A percentile compares a stretch with the other conserved stretches of the same genome.
Evolutionary conservation across 2,888 invertebrate species (phyloP).

Genomic region (Cephus nigrinus): DNA sequence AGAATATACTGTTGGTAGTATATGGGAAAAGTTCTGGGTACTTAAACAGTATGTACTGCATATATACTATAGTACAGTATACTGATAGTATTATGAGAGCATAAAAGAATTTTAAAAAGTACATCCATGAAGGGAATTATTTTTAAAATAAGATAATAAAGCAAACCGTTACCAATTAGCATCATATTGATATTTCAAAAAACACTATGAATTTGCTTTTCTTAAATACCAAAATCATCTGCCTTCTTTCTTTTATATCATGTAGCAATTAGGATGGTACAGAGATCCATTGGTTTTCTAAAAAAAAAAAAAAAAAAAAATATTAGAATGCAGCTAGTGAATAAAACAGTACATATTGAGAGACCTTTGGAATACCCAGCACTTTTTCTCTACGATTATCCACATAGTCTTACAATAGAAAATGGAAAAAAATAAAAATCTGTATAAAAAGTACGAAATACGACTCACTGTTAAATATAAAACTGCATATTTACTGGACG

Average conservation of each 20-base stretch:
- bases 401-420: constrained; percentile 35
- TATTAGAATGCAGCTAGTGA: no score
- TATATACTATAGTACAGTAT: not conserved
- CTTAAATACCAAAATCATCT: not conserved
- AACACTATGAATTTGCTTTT: not conserved
- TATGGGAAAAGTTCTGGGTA: not conserved
- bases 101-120: not conserved
- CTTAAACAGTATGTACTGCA: not conserved
- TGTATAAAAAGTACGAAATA: constrained; percentile 7
- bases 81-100: not conserved
- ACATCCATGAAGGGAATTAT: not conserved
- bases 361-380: not conserved
- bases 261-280: no score
- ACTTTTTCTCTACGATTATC: not conserved
- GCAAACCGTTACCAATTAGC: not conserved
- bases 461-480: constrained; percentile 11
- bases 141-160: not conserved
- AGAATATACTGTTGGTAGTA: not conserved
- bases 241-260: not conserved
- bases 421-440: constrained; percentile 23
- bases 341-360: not conserved
- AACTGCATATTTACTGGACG: not conserved
- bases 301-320: no score
- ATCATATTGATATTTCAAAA: not conserved
- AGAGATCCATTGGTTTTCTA: no score